phyloP scores from a whole-genome alignment of 2,888 invertebrate species.

The Acrocyrtus sp. region DNA sequence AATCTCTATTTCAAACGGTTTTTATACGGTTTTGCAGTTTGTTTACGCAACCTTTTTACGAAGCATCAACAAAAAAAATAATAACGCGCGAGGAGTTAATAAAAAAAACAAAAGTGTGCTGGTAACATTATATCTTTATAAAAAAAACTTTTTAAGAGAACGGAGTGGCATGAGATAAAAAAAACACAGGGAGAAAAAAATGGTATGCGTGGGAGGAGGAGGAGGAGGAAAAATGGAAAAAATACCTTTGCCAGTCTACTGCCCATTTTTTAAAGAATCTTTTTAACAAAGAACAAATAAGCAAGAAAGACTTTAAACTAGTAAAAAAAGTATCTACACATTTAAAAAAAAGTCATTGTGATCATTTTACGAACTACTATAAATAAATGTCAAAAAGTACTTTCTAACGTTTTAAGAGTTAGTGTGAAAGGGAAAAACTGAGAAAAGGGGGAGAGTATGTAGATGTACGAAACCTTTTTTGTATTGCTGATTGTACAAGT shows the following conservation, averaged over 20 bases:
- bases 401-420: too few species aligned
- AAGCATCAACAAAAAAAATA: too few species aligned
- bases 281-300: conserved; percentile 1
- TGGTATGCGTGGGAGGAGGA: too few species aligned
- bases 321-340: background rate
- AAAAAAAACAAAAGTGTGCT: conserved; percentile 27
- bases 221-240: conserved; percentile 12
- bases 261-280: conserved; percentile 38
- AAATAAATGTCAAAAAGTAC: too few species aligned
- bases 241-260: conserved; percentile 32
- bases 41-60: conserved; percentile 36
- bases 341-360: background rate
- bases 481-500: background rate
- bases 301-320: background rate
- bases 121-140: conserved; percentile 23
- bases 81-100: too few species aligned
- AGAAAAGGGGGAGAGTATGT: background rate
- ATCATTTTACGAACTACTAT: too few species aligned
- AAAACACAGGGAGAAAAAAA: too few species aligned
- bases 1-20: conserved; percentile 25
- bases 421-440: background rate
- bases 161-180: too few species aligned
- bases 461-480: background rate
- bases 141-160: conserved; percentile 4
- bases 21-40: conserved; percentile 51